Evolutionary conservation across 2,888 invertebrate genomes (phyloP).

Genomic region (Aradus depressus): DNA sequence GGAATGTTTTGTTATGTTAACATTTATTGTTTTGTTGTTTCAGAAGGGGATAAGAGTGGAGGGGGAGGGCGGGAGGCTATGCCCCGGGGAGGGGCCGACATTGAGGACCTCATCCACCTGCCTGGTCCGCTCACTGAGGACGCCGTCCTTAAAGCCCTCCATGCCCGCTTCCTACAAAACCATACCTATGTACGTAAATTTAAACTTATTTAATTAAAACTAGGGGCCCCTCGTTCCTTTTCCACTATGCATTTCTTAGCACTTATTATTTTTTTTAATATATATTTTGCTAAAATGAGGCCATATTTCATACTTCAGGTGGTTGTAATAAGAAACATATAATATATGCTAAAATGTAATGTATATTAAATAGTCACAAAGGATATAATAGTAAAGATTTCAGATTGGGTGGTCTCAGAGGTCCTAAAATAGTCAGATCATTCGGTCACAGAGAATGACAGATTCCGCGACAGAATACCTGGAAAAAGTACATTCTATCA

Average conservation of each 20-base stretch:
- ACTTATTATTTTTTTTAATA: neutral
- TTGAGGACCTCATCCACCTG: constrained; percentile 85
- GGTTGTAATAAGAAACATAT: no score
- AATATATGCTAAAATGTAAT: no score
- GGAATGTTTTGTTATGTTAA: no score
- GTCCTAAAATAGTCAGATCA: no score
- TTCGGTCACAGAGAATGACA: no score
- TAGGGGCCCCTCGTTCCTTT: neutral
- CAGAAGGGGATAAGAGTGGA: constrained; percentile 19
- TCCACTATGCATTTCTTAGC: neutral
- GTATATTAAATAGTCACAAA: no score
- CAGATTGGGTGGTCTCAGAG: no score
- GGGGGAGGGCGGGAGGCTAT: constrained; percentile 29
- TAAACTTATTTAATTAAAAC: neutral
- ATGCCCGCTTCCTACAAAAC: constrained; percentile 74
- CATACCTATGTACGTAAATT: constrained; percentile 76
- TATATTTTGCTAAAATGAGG: neutral
- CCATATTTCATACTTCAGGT: no score
- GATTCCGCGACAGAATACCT: no score
- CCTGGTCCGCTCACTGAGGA: constrained; percentile 89
- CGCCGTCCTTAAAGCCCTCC: constrained; percentile 81
- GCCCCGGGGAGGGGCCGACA: constrained; percentile 40
- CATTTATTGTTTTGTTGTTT: constrained; percentile 9
- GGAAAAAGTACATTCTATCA: no score
- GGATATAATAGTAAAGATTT: no score